Evolutionary conservation across 2,888 invertebrate genomes (phyloP), one percentile per base, ranked within the genome.

Genomic region (Acronicta alni): DNA sequence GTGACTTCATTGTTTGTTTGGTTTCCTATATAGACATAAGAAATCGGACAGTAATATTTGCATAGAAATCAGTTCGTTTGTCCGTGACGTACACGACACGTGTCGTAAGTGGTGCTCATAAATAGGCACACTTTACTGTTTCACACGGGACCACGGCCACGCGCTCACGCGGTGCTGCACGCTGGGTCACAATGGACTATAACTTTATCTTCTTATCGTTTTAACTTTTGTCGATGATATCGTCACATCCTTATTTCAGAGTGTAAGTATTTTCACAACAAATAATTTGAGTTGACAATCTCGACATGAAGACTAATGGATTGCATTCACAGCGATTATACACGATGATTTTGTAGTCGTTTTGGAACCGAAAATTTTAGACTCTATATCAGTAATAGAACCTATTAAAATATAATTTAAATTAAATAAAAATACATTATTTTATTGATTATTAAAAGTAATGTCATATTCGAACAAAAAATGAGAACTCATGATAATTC

Each of bases 241-340:
- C 54, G 42, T 26, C 38, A 49, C 46, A 23, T 49, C 51, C 51
- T 62, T 63, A 59, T 51, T n/a, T 58, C 42, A 53, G 39, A 54
- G 48, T 47, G 32, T 30, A 68, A 71, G 75, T 84, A 85, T 85
- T 85, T 83, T 82, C 67, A 82, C 80, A 77, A 74, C 80, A 80
- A 81, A 82, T 83, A 84, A 85, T 81, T 79, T 75, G 74, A 77
- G 77, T 77, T 80, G 84, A 80, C 84, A 81, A 77, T 78, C 81
- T 79, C 78, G 80, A 79, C 82, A 79, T 69, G 69, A 79, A 85
- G 86, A 87, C 82, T 86, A 86, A 89, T 89, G 87, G 85, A 81
- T 81, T 78, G 61, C 64, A 62, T 67, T 77, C 65, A 58, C 48
- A 55, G 45, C 47, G 62, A 84, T 85, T 83, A 79, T 84, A n/a